Conservation (phyloP, 2,888 invertebrate species). For the Volucella inanis region DNA sequence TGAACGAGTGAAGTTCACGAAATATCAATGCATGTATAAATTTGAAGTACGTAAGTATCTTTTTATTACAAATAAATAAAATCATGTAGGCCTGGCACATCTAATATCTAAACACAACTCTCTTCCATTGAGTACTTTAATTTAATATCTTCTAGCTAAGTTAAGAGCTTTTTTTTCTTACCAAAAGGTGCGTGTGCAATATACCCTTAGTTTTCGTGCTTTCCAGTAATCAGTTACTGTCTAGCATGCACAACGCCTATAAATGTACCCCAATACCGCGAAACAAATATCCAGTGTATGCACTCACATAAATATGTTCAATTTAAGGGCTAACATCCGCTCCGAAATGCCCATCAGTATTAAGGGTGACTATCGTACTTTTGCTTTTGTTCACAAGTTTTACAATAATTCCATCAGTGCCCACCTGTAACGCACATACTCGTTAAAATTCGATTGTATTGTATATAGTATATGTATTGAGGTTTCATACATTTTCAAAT, state of each 20-base stretch:
- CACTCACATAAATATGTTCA: constrained; percentile 44
- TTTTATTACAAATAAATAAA: background rate
- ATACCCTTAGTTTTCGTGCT: constrained; percentile 37
- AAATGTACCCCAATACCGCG: constrained; percentile 32
- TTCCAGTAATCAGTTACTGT: constrained; percentile 47
- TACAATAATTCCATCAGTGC: constrained; percentile 19
- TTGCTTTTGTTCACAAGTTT: constrained; percentile 10
- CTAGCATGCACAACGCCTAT: constrained; percentile 58
- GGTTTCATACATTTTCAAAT: constrained; percentile 15
- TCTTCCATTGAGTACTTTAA: background rate
- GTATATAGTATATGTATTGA: constrained; percentile 22
- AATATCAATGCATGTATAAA: too few species aligned
- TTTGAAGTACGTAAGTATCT: background rate
- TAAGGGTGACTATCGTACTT: background rate
- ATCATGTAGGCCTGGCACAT: background rate
- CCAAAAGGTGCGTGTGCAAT: constrained; percentile 42
- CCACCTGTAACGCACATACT: constrained; percentile 56
- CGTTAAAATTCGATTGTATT: constrained; percentile 29
- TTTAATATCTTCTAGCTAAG: constrained; percentile 18
- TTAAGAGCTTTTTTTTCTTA: background rate
- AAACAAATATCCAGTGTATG: constrained; percentile 34
- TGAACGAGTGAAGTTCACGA: too few species aligned
- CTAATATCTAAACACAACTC: constrained; percentile 4
- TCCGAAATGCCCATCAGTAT: background rate
- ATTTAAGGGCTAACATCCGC: constrained; percentile 33